A percentile compares a stretch with the other conserved stretches of the same genome.
These are phyloP conservation scores for Nerophis ophidion DNA, from an alignment of 2,113 vertebrate species.

Conservation along the genomic window DNA sequence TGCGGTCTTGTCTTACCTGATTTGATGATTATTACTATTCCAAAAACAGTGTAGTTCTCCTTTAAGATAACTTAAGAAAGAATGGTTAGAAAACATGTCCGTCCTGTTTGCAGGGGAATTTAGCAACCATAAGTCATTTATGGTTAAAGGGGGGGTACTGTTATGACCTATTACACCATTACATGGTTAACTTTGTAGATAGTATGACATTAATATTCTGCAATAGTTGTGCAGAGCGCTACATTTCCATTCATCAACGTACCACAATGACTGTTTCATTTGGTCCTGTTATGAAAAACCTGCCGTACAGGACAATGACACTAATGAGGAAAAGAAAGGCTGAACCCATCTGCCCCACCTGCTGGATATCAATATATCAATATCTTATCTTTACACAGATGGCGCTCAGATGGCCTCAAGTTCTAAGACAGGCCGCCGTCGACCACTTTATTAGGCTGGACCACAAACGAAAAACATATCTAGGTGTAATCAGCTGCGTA, in stretches of 20 bases:
- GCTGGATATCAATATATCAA: slow-evolving; percentile 22
- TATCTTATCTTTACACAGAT: slow-evolving; percentile 14
- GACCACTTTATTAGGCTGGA: slow-evolving; percentile 22
- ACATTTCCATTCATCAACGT: slow-evolving; percentile 21
- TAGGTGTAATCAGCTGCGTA: slow-evolving; percentile 21
- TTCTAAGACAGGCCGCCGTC: slow-evolving; percentile 1
- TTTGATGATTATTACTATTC: too few relatives aligned
- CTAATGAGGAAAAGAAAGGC: slow-evolving; percentile 1
- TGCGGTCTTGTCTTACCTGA: too few relatives aligned
- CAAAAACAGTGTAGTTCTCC: too few relatives aligned
- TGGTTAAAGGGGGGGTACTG: too few relatives aligned
- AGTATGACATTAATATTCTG: too few relatives aligned
- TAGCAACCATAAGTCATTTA: too few relatives aligned
- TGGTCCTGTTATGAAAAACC: slow-evolving; percentile 9
- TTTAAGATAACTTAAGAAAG: too few relatives aligned
- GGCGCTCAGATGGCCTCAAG: slow-evolving; percentile 15
- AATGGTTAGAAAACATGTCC: too few relatives aligned
- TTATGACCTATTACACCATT: too few relatives aligned
- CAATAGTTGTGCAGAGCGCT: not conserved
- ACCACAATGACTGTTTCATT: not conserved
- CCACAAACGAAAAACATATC: slow-evolving; percentile 33
- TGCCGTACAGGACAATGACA: slow-evolving; percentile 11
- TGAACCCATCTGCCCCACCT: slow-evolving; percentile 32
- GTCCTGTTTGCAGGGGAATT: too few relatives aligned
- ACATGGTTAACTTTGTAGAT: too few relatives aligned